Conservation (phyloP, 2,888 invertebrate species). For the Pandemis corylana region DNA sequence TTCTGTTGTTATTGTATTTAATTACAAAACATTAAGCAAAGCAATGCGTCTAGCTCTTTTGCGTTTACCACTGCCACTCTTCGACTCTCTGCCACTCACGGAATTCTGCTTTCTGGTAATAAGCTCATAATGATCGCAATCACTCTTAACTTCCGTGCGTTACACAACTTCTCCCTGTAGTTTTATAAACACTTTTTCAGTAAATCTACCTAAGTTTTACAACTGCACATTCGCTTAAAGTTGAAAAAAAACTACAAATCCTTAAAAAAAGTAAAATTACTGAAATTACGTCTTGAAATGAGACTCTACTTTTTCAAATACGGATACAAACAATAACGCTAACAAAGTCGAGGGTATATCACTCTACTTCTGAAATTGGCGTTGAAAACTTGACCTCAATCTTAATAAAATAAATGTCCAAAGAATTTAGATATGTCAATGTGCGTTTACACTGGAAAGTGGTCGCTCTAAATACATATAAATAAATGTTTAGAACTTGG, state of each 20-base stretch:
- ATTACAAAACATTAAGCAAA: neutral
- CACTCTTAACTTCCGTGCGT: neutral
- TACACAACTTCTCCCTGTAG: slow-evolving; percentile 18
- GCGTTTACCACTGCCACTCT: too few relatives aligned
- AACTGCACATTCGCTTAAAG: neutral
- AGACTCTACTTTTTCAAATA: neutral
- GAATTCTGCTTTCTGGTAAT: neutral
- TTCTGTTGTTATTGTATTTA: neutral
- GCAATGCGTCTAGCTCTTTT: neutral
- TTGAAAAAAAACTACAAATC: neutral
- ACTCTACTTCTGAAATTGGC: neutral
- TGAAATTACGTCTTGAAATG: neutral
- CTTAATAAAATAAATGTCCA: neutral
- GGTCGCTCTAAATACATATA: neutral
- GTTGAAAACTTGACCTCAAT: neutral
- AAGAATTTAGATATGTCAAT: neutral
- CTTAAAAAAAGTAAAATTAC: neutral
- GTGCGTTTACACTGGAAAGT: neutral
- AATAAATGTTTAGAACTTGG: slow-evolving; percentile 13
- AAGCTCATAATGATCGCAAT: slow-evolving; percentile 3
- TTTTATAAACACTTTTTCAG: neutral
- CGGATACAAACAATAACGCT: neutral
- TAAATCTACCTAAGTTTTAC: neutral
- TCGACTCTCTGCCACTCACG: neutral
- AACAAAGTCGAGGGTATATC: neutral